phyloP scores from a whole-genome alignment of 2,888 invertebrate genomes.

The Amitus sp. region DNA sequence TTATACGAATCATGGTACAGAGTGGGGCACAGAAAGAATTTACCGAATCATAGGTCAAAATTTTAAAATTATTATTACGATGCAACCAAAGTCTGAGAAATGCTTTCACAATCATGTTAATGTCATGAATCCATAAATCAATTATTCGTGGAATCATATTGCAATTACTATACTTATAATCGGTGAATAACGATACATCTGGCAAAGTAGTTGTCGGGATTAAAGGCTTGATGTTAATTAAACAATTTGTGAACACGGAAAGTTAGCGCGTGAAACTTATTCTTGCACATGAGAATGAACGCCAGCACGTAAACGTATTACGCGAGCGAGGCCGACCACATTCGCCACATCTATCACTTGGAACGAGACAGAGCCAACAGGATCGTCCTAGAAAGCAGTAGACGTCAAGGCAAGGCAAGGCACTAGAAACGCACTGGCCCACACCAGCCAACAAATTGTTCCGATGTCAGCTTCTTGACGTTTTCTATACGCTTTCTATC shows the following conservation, averaged over 20 bases:
- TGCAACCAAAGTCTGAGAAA: too few species aligned
- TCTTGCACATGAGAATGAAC: conserved; percentile 22
- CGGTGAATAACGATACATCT: neutral
- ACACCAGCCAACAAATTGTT: conserved; percentile 37
- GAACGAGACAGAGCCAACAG: conserved; percentile 33
- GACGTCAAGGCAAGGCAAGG: conserved; percentile 26
- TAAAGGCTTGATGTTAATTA: conserved; percentile 7
- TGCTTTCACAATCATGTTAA: too few species aligned
- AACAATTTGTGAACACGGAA: conserved; percentile 1
- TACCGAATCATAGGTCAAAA: too few species aligned
- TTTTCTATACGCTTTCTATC: conserved; percentile 12
- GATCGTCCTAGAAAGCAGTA: conserved; percentile 34
- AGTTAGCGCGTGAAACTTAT: neutral
- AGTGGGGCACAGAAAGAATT: too few species aligned
- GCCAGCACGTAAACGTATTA: conserved; percentile 32
- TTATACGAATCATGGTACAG: too few species aligned
- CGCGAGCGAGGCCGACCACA: conserved; percentile 31
- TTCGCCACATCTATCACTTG: conserved; percentile 34
- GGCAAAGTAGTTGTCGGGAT: conserved; percentile 1
- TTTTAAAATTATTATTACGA: too few species aligned
- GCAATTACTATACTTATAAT: too few species aligned
- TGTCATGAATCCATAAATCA: too few species aligned
- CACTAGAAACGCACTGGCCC: conserved; percentile 30
- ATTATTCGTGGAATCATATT: too few species aligned
- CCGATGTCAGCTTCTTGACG: conserved; percentile 10